Conservation (phyloP, 2,797 vertebrate genomes). For the Coilia nasus region DNA sequence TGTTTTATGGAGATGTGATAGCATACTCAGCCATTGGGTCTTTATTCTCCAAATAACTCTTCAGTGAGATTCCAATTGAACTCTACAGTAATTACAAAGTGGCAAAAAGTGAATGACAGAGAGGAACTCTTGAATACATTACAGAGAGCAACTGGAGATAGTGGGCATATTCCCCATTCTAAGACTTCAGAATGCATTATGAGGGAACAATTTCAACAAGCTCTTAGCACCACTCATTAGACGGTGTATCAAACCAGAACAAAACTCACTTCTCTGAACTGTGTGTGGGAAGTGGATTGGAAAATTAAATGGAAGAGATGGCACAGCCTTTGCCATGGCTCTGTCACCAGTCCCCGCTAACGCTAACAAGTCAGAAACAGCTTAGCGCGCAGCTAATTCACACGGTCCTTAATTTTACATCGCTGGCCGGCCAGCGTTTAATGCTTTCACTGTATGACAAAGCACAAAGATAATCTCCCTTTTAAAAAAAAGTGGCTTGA, state of each 20-base stretch:
- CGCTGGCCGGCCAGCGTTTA: slow-evolving; percentile 75
- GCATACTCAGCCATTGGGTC: background rate
- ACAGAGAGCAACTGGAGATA: slow-evolving; percentile 68
- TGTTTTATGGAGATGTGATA: background rate
- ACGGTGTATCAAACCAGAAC: slow-evolving; percentile 88
- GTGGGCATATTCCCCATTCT: slow-evolving; percentile 70
- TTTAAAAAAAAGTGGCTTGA: slow-evolving; percentile 63
- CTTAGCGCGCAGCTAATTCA: slow-evolving; percentile 75
- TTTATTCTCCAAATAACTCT: slow-evolving; percentile 31
- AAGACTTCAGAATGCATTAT: slow-evolving; percentile 80
- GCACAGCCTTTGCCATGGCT: slow-evolving; percentile 74
- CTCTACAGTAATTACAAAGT: slow-evolving; percentile 58
- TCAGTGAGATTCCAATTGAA: slow-evolving; percentile 53
- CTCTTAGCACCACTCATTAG: slow-evolving; percentile 86
- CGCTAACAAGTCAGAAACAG: slow-evolving; percentile 76
- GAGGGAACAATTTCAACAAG: slow-evolving; percentile 84
- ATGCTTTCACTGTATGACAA: slow-evolving; percentile 72
- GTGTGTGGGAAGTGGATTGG: slow-evolving; percentile 84
- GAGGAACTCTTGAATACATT: slow-evolving; percentile 71
- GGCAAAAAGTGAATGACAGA: slow-evolving; percentile 58
- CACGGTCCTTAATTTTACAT: slow-evolving; percentile 81
- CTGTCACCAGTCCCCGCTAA: slow-evolving; percentile 72
- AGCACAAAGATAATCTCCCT: slow-evolving; percentile 78
- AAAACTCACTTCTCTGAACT: slow-evolving; percentile 85
- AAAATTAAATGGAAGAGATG: slow-evolving; percentile 85